Base-by-base conservation (phyloP, 2,113 vertebrate species). In the Oryzias curvinotus region DNA sequence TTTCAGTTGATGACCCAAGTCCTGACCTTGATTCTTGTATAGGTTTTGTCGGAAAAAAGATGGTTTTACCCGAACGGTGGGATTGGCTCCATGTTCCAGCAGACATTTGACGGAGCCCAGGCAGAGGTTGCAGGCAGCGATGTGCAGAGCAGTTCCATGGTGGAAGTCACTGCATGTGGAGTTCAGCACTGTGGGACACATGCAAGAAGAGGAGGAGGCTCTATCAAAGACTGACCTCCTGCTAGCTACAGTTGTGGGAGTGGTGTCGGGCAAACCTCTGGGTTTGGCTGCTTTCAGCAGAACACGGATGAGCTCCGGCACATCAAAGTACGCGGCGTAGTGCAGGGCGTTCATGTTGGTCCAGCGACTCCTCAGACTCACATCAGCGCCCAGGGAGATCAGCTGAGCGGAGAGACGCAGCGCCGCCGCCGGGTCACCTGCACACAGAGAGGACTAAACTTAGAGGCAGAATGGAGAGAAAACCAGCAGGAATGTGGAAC, bases 261-360 rank as follows among this genome's bases (percentile, higher is more conserved):
- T 3, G 19, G 2, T 0, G 60, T 5, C 25, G 41, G 2, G 17
- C 3, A 19, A 26, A 96, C 95, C 95, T 91, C 92, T 91, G 0
- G 94, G 93, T 72, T 93, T 91, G 1, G 92, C 85, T 0, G 92
- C 89, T 75, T 94, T 95, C 14, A 96, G 92, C 54, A 97, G 87
- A 26, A 96, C 90, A 0, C 95, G 90, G 71, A 96, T 93, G 7
- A 97, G 93, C 51, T 96, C 94, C 0, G 95, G 95, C 5, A 96
- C 95, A 0, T 97, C 95, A 0, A 97, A 97, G 73, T 97, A 96
- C 1, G 95, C 95, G 0, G 95, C 95, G 0, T 97, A 96, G 88
- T 97, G 95, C 48, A 97, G 92, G 0, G 95, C 95, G 3, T 96
- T 97, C 95, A 97, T 97, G 90, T 95, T 95, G 69, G 95, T 97